These are phyloP conservation scores for Diogma glabrata DNA, from an alignment of 2,888 invertebrate species.

Conservation along the genomic window DNA sequence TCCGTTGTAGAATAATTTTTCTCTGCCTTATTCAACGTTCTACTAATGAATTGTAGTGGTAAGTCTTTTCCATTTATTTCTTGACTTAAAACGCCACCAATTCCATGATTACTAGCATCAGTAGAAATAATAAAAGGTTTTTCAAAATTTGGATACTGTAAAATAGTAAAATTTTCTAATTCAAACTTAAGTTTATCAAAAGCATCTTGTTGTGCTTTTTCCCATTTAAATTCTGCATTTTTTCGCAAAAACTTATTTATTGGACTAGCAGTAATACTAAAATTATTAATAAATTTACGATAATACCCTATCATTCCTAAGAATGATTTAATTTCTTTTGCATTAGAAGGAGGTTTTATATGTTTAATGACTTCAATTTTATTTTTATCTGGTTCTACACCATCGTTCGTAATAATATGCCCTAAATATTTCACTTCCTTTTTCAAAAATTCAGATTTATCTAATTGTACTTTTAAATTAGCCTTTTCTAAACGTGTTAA, in stretches of 20 bases:
- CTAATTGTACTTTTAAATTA: too few species aligned
- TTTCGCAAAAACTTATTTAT: not conserved
- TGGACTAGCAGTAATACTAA: not conserved
- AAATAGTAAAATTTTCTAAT: too few species aligned
- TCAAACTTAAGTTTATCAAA: not conserved
- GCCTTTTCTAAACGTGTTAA: too few species aligned
- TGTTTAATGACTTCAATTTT: too few species aligned
- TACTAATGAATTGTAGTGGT: conserved; percentile 22
- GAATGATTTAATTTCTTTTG: not conserved
- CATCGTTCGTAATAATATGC: too few species aligned
- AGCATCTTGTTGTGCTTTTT: not conserved
- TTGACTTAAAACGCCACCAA: not conserved
- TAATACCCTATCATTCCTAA: not conserved
- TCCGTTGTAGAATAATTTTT: conserved; percentile 21
- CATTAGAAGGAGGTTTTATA: not conserved
- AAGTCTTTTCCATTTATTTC: conserved; percentile 14
- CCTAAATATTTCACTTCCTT: not conserved
- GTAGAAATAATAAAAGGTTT: too few species aligned
- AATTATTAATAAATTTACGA: not conserved
- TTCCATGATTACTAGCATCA: not conserved
- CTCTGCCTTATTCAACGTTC: conserved; percentile 13
- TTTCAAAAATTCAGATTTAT: not conserved
- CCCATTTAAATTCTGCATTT: not conserved
- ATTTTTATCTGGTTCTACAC: not conserved
- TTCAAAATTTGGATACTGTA: not conserved